phyloP scores from a whole-genome alignment of 2,888 invertebrate genomes.

The Arrhopalites spinosus region DNA sequence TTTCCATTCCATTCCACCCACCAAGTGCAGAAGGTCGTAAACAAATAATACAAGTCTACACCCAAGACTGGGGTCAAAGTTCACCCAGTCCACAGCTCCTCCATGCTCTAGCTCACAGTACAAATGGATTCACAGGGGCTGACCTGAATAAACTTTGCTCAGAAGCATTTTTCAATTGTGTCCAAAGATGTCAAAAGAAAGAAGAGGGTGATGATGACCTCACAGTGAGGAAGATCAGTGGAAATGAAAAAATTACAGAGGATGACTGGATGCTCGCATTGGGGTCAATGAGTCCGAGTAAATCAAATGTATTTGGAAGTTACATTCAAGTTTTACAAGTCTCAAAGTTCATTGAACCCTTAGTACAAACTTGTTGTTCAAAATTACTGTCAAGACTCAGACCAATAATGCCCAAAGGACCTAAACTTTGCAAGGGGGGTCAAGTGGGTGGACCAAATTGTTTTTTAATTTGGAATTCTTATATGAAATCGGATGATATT shows the following conservation, averaged over 20 bases:
- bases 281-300: constrained; percentile 29
- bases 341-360: constrained; percentile 25
- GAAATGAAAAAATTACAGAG: constrained; percentile 21
- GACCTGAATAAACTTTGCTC: constrained; percentile 85
- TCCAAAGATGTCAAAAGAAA: constrained; percentile 5
- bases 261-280: constrained; percentile 45
- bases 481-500: constrained; percentile 1
- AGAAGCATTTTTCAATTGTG: constrained; percentile 65
- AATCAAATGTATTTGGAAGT: constrained; percentile 42
- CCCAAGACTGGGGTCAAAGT: constrained; percentile 70
- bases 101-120: constrained; percentile 70
- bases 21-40: constrained; percentile 73
- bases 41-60: constrained; percentile 78
- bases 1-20: constrained; percentile 82
- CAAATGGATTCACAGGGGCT: constrained; percentile 80
- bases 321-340: constrained; percentile 29
- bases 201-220: not conserved
- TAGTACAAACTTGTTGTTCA: too few species aligned
- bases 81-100: constrained; percentile 64
- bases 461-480: constrained; percentile 23
- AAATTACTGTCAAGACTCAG: too few species aligned
- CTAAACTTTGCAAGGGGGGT: not conserved
- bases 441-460: constrained; percentile 10
- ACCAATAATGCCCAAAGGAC: too few species aligned
- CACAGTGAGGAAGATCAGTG: constrained; percentile 14